Evolutionary conservation across 64 coral and sea anemone genomes (phyloP).

Genomic region (Pocillopora damicornis): DNA sequence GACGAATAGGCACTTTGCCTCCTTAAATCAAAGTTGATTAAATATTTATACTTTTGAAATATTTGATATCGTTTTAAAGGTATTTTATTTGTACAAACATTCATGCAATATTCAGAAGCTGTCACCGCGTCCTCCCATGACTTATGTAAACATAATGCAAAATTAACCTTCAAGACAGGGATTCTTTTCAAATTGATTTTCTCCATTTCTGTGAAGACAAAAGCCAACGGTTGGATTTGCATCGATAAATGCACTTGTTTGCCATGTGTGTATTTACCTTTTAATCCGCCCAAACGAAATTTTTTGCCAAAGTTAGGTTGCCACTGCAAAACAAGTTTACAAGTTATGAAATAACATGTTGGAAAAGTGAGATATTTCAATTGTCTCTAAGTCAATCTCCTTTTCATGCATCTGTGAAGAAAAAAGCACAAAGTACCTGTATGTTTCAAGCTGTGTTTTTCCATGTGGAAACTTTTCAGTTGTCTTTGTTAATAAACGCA

Average conservation of each 20-base stretch:
- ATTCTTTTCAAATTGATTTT: constrained; percentile 40
- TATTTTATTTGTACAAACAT: constrained; percentile 70
- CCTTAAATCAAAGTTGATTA: constrained; percentile 66
- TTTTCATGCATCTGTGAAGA: neutral
- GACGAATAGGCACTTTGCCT: constrained; percentile 30
- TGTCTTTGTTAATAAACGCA: constrained; percentile 16
- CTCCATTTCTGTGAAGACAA: neutral
- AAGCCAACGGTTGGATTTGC: constrained; percentile 7
- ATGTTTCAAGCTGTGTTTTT: constrained; percentile 43
- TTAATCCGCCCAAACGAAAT: neutral
- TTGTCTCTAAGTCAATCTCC: neutral
- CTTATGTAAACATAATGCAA: constrained; percentile 60
- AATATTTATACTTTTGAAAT: constrained; percentile 67
- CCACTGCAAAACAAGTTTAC: neutral
- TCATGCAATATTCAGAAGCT: constrained; percentile 61
- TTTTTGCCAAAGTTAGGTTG: neutral
- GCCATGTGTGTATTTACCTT: neutral
- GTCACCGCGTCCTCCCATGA: constrained; percentile 47
- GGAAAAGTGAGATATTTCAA: neutral
- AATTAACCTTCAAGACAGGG: constrained; percentile 49
- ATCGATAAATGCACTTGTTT: constrained; percentile 10
- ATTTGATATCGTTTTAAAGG: constrained; percentile 78
- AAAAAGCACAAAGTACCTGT: constrained; percentile 28
- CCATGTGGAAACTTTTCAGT: constrained; percentile 6
- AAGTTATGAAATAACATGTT: neutral